Conservation (phyloP, 2,797 vertebrate species). For the Cephalopachus bancanus region DNA sequence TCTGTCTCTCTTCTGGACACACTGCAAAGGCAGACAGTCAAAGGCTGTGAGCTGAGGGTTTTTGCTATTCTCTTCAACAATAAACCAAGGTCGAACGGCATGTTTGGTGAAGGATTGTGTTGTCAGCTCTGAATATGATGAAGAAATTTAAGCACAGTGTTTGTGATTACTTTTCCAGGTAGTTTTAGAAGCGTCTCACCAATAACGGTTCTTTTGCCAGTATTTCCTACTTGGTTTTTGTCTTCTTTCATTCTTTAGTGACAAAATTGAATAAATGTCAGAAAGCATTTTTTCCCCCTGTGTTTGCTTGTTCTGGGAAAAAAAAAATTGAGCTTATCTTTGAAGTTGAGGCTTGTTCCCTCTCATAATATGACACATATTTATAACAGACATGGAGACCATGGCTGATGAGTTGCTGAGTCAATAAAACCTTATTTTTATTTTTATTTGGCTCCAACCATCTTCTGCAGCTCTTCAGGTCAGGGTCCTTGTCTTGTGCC, state of each 20-base stretch:
- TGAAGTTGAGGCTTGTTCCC: not conserved
- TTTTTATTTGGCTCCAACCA: no score
- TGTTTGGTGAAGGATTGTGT: not conserved
- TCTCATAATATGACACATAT: not conserved
- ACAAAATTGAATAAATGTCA: not conserved
- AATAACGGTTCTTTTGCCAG: not conserved
- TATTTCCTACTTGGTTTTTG: conserved; percentile 3
- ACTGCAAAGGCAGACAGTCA: not conserved
- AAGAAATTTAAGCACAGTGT: not conserved
- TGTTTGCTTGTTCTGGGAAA: not conserved
- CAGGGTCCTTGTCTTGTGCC: no score
- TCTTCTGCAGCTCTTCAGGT: no score
- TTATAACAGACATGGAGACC: not conserved
- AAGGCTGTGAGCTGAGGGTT: not conserved
- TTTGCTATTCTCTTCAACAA: not conserved
- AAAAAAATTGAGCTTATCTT: conserved; percentile 15
- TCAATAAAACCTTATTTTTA: not conserved
- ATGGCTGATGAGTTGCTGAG: not conserved
- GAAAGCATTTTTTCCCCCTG: not conserved
- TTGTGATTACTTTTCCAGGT: not conserved
- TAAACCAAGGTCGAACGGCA: not conserved
- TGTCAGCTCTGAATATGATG: not conserved
- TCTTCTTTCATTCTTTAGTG: conserved; percentile 49
- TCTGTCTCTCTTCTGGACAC: not conserved
- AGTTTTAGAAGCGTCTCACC: not conserved